These are phyloP conservation scores for Brachionus paranguensis DNA, from an alignment of 1,140 invertebrate species.

Conservation along the genomic window DNA sequence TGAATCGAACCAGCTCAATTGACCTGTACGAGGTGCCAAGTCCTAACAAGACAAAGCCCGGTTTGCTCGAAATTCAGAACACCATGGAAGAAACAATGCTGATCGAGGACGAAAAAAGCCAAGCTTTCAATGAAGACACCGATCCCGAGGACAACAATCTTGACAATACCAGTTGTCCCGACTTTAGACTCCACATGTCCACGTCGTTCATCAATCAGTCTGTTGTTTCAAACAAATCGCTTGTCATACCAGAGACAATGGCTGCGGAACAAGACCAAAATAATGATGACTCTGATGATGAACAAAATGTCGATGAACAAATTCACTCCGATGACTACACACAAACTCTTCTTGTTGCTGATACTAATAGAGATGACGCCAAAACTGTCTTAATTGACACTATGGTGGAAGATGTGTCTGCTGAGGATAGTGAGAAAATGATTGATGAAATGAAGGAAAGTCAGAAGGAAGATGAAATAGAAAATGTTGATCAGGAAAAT, in stretches of 20 bases:
- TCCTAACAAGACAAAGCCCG: not conserved
- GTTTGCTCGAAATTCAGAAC: constrained; percentile 10
- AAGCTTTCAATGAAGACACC: not conserved
- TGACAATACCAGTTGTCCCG: constrained; percentile 1
- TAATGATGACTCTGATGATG: not conserved
- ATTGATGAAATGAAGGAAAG: not conserved
- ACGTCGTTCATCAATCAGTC: not conserved
- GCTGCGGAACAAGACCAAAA: not conserved
- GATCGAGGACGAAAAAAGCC: not conserved
- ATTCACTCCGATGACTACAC: not conserved
- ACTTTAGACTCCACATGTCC: not conserved
- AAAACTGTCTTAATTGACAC: not conserved
- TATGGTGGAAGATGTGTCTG: not conserved
- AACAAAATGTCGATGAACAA: not conserved
- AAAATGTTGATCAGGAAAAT: too few species aligned
- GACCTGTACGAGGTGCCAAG: not conserved
- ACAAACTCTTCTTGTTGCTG: not conserved
- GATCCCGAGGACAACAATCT: not conserved
- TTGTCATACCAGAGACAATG: not conserved
- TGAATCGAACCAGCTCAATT: not conserved
- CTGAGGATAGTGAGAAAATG: not conserved
- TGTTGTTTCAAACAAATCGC: not conserved
- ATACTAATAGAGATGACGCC: not conserved
- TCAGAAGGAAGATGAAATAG: too few species aligned
- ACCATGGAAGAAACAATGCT: not conserved